These are phyloP conservation scores for Elachura formosa DNA, from an alignment of 2,113 vertebrate species.

Conservation along the genomic window DNA sequence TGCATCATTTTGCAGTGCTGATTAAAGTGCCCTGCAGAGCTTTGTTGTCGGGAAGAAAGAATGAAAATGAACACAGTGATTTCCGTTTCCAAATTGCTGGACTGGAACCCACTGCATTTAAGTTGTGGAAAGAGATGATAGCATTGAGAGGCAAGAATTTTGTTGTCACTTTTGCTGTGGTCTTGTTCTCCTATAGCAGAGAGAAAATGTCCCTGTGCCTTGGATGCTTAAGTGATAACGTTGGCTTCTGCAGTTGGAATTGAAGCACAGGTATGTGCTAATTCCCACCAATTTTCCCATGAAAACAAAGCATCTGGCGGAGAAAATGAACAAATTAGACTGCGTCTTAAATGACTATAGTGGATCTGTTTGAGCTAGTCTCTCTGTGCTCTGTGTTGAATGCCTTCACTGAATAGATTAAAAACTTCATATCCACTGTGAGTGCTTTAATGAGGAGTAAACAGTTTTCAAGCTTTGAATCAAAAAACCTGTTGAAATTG, in stretches of 20 bases:
- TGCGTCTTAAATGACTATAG: neutral
- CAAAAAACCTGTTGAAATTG: constrained; percentile 20
- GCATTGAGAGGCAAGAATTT: neutral
- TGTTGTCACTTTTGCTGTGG: neutral
- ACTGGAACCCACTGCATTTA: neutral
- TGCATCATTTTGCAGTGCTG: neutral
- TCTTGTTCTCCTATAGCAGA: neutral
- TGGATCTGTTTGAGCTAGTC: neutral
- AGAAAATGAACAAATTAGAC: neutral
- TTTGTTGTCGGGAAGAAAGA: neutral
- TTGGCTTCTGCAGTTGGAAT: neutral
- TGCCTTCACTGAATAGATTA: neutral
- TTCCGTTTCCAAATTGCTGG: neutral
- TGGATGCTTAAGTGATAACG: neutral
- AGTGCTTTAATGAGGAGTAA: constrained; percentile 19
- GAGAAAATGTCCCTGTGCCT: neutral
- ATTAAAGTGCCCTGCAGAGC: neutral
- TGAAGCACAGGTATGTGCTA: neutral
- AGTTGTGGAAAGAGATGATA: neutral
- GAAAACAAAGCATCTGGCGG: neutral
- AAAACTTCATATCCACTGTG: neutral
- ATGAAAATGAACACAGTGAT: constrained; percentile 1
- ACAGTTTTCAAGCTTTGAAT: constrained; percentile 1
- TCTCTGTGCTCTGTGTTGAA: neutral
- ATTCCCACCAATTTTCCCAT: neutral